Conservation (phyloP, 2,797 vertebrate genomes). For the Melanogrammus aeglefinus region DNA sequence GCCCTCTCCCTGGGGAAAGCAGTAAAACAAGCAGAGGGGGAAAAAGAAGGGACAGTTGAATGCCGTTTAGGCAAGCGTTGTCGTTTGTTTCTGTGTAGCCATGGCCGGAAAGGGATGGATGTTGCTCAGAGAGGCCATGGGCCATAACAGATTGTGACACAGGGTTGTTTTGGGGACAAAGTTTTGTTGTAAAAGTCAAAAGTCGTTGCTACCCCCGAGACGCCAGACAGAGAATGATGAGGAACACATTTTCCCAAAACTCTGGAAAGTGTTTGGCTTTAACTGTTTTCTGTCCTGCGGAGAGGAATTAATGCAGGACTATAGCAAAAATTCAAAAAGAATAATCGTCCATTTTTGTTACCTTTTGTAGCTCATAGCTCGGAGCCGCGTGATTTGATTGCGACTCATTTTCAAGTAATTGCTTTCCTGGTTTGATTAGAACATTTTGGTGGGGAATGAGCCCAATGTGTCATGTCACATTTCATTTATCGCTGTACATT, state of each 20-base stretch:
- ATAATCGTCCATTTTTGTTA: too few species aligned
- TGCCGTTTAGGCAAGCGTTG: neutral
- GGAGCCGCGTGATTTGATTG: neutral
- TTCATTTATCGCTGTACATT: too few species aligned
- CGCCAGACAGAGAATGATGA: too few species aligned
- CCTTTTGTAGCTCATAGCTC: neutral
- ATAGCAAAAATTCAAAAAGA: neutral
- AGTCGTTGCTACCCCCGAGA: too few species aligned
- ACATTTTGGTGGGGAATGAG: too few species aligned
- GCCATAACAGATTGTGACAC: too few species aligned
- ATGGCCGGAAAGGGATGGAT: neutral
- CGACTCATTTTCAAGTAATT: neutral
- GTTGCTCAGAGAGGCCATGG: neutral
- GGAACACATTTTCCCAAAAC: too few species aligned
- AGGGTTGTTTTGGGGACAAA: too few species aligned
- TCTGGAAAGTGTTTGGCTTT: too few species aligned
- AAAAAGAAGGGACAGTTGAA: neutral
- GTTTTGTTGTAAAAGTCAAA: too few species aligned
- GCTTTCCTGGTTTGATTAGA: neutral
- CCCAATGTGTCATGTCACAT: too few species aligned
- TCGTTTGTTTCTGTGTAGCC: neutral
- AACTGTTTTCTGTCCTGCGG: too few species aligned
- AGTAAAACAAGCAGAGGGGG: neutral
- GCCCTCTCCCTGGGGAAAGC: neutral
- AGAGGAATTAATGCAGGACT: neutral